A percentile compares a stretch with the other conserved stretches of the same genome.
phyloP scores from a whole-genome alignment of 1,140 invertebrate species.

The Campoletis sonorensis region DNA sequence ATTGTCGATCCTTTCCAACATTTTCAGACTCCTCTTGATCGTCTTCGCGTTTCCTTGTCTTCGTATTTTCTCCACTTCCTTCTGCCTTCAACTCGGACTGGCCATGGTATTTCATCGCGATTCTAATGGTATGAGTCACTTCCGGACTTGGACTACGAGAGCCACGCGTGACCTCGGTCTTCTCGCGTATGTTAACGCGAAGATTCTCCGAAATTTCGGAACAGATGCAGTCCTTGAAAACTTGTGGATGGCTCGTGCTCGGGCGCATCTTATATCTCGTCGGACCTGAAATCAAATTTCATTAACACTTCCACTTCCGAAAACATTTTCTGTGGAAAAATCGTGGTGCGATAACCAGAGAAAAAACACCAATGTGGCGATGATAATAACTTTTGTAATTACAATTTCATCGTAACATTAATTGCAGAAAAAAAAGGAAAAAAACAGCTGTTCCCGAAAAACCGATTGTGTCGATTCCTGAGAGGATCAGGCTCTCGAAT shows the following conservation, averaged over 20 bases:
- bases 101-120: conserved; percentile 69
- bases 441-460: background rate
- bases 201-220: conserved; percentile 64
- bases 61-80: conserved; percentile 1
- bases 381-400: background rate
- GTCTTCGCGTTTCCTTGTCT: background rate
- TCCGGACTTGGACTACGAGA: conserved; percentile 66
- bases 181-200: conserved; percentile 61
- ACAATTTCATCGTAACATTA: background rate
- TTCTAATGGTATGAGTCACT: conserved; percentile 69
- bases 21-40: conserved; percentile 25
- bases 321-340: too few species aligned
- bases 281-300: conserved; percentile 29
- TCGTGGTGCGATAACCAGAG: too few species aligned
- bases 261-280: background rate
- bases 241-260: background rate
- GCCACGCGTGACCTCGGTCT: conserved; percentile 54
- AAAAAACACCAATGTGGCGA: background rate
- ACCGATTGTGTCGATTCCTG: too few species aligned
- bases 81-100: conserved; percentile 39
- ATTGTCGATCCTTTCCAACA: conserved; percentile 38
- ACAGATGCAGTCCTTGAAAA: conserved; percentile 61
- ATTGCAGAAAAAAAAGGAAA: background rate
- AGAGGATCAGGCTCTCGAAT: too few species aligned
- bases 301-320: background rate